Evolutionary conservation across 1,140 invertebrate genomes (phyloP).

Genomic region (Idris sp.): DNA sequence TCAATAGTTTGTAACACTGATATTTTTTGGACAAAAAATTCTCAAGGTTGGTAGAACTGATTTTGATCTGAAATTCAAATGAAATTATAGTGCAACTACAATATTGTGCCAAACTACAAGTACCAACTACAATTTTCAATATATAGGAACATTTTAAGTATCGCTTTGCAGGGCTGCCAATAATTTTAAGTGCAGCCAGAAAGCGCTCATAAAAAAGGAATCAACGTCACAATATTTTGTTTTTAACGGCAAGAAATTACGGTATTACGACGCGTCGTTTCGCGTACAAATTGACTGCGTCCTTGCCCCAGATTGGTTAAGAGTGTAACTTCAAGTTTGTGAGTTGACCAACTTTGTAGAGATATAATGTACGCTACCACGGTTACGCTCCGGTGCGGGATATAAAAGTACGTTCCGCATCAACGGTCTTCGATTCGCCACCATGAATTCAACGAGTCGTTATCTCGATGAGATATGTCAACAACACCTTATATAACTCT

Average conservation of each 20-base stretch:
- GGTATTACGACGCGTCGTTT: constrained; percentile 51
- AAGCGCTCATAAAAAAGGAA: constrained; percentile 3
- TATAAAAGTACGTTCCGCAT: constrained; percentile 64
- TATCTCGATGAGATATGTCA: constrained; percentile 8
- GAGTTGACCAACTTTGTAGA: constrained; percentile 67
- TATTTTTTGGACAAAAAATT: too few species aligned
- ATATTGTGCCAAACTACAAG: too few species aligned
- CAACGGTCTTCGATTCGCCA: constrained; percentile 43
- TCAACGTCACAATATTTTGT: constrained; percentile 1
- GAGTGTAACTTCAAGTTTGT: constrained; percentile 60
- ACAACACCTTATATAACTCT: constrained; percentile 5
- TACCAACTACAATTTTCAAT: too few species aligned
- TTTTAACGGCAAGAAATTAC: constrained; percentile 24
- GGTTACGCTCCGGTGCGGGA: constrained; percentile 63
- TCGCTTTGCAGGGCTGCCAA: too few species aligned
- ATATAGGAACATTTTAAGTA: too few species aligned
- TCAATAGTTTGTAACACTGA: too few species aligned
- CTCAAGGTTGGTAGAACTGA: too few species aligned
- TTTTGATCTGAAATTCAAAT: too few species aligned
- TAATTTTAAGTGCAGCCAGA: neutral
- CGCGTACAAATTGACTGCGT: constrained; percentile 64
- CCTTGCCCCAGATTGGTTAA: constrained; percentile 71
- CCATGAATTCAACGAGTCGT: constrained; percentile 14
- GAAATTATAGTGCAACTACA: too few species aligned
- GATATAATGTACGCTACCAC: too few species aligned